Evolutionary conservation across 1,140 invertebrate species (phyloP).

Genomic region (Sweltsa coloradensis): DNA sequence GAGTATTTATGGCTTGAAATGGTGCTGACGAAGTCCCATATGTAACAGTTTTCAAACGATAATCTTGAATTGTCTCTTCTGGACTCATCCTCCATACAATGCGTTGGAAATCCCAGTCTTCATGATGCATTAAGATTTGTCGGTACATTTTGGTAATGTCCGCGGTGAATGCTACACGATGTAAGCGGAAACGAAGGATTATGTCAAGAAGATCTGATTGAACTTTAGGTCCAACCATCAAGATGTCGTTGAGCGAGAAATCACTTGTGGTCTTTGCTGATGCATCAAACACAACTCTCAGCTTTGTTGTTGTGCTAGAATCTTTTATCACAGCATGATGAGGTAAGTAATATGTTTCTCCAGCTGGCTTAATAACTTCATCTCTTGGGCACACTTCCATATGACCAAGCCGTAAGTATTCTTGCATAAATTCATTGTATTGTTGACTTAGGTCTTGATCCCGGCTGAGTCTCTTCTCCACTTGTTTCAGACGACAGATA

Average conservation of each 20-base stretch:
- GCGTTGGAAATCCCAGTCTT: constrained; percentile 26
- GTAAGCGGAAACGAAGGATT: constrained; percentile 29
- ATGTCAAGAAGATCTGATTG: constrained; percentile 29
- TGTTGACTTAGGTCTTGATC: constrained; percentile 19
- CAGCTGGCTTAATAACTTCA: constrained; percentile 27
- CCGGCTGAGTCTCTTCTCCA: constrained; percentile 21
- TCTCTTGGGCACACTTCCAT: constrained; percentile 19
- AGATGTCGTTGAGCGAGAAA: constrained; percentile 28
- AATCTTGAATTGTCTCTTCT: constrained; percentile 18
- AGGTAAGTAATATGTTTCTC: constrained; percentile 33
- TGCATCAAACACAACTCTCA: constrained; percentile 29
- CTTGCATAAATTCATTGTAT: constrained; percentile 24
- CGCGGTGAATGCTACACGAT: constrained; percentile 25
- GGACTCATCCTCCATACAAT: constrained; percentile 28
- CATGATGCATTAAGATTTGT: constrained; percentile 23
- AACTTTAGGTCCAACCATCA: constrained; percentile 28
- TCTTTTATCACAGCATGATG: constrained; percentile 30
- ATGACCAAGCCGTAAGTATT: constrained; percentile 23
- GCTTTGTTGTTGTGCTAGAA: constrained; percentile 21
- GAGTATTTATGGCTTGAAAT: constrained; percentile 8
- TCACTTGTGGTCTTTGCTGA: constrained; percentile 23
- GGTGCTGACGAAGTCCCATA: constrained; percentile 17
- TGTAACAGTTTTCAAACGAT: constrained; percentile 20
- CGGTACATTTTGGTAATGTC: constrained; percentile 32
- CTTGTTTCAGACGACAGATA: constrained; percentile 13